phyloP scores from a whole-genome alignment of 2,113 vertebrate genomes.

The Anseranas semipalmata region DNA sequence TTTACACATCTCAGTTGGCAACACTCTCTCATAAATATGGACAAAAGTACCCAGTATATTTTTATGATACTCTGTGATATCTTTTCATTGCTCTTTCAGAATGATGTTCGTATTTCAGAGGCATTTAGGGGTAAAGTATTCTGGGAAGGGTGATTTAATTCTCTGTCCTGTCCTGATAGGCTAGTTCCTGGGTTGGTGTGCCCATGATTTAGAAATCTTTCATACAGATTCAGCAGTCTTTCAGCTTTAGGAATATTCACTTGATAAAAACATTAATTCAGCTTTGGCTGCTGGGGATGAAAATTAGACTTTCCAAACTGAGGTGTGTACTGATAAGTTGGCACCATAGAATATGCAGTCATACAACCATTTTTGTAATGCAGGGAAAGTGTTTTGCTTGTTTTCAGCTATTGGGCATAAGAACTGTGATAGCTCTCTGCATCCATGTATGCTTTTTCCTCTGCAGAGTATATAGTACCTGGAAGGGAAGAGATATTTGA shows the following conservation, averaged over 20 bases:
- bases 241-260: neutral
- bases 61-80: neutral
- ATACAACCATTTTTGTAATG: neutral
- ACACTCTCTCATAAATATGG: neutral
- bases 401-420: conserved; percentile 7
- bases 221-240: conserved; percentile 1
- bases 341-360: neutral
- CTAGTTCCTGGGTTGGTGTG: neutral
- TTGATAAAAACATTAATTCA: conserved; percentile 24
- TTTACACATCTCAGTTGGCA: conserved; percentile 1
- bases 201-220: conserved; percentile 33
- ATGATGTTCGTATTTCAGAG: conserved; percentile 58
- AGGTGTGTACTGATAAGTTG: conserved; percentile 15
- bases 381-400: conserved; percentile 5
- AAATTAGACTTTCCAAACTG: conserved; percentile 37
- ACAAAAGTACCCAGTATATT: neutral
- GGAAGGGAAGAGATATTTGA: neutral
- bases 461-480: neutral
- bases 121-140: conserved; percentile 10
- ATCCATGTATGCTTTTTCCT: neutral
- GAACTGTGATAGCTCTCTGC: neutral
- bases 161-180: neutral
- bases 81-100: conserved; percentile 38
- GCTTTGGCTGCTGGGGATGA: neutral
- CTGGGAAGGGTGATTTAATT: conserved; percentile 52